Percentiles rank a stretch among this genome's conserved stretches.
phyloP scores from a whole-genome alignment of 1,140 invertebrate species.

The Streblospio benedicti region DNA sequence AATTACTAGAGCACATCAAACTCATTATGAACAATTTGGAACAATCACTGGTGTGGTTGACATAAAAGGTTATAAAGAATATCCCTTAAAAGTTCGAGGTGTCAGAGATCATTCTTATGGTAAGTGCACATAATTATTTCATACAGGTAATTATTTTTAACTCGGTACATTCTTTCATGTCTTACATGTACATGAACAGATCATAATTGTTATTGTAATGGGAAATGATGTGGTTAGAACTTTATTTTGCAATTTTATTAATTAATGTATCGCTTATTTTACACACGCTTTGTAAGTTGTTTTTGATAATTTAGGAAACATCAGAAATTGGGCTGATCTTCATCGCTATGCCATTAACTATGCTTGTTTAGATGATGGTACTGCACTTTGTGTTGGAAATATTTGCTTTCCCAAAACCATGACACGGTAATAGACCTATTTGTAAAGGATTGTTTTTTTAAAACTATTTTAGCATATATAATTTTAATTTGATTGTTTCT shows the following conservation, averaged over 20 bases:
- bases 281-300: neutral
- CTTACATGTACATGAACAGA: neutral
- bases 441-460: too few relatives aligned
- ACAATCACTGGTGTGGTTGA: conserved; percentile 30
- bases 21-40: conserved; percentile 61
- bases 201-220: too few relatives aligned
- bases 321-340: conserved; percentile 61
- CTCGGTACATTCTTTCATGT: neutral
- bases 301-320: conserved; percentile 46
- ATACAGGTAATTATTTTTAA: neutral
- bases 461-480: too few relatives aligned
- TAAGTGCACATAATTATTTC: conserved; percentile 30
- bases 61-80: conserved; percentile 25
- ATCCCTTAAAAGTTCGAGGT: conserved; percentile 27
- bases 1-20: conserved; percentile 61
- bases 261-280: too few relatives aligned
- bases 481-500: too few relatives aligned
- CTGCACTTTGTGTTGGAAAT: conserved; percentile 55
- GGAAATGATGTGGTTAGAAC: too few relatives aligned
- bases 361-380: conserved; percentile 57
- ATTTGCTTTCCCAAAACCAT: conserved; percentile 59
- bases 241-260: too few relatives aligned
- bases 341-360: conserved; percentile 65
- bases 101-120: conserved; percentile 62
- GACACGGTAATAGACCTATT: conserved; percentile 53